Conservation (phyloP, 2,888 invertebrate genomes). For the Tenthredo mesomela region DNA sequence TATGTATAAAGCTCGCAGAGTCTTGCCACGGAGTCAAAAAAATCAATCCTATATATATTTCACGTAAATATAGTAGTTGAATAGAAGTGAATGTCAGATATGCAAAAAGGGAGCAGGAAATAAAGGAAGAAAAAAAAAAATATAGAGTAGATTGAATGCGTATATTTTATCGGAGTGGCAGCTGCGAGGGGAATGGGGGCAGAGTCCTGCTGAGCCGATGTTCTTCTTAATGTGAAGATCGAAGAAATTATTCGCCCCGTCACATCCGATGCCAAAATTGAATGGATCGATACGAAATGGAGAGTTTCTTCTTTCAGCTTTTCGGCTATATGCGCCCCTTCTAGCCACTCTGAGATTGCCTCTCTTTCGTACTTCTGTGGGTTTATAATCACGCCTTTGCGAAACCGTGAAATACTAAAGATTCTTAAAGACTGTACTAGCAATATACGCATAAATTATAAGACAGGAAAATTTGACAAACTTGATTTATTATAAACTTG, state of each 20-base stretch:
- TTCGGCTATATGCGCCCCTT: constrained; percentile 3
- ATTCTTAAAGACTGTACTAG: not conserved
- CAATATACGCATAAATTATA: not conserved
- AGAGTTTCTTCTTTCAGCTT: constrained; percentile 28
- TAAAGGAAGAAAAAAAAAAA: not conserved
- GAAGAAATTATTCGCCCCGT: constrained; percentile 39
- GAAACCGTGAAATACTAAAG: not conserved
- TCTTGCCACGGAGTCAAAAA: not conserved
- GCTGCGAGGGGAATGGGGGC: not conserved
- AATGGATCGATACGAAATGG: constrained; percentile 40
- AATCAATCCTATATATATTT: constrained; percentile 8
- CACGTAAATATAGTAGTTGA: not conserved
- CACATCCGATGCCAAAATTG: constrained; percentile 48
- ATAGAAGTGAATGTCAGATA: constrained; percentile 6
- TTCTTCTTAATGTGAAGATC: constrained; percentile 37
- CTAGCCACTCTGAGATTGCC: not conserved
- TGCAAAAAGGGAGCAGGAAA: not conserved
- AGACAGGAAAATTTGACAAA: too few species aligned
- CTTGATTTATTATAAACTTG: too few species aligned
- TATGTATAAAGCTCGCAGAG: not conserved
- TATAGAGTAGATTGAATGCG: not conserved
- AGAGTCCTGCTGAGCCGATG: not conserved
- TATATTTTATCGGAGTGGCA: not conserved
- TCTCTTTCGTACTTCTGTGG: not conserved
- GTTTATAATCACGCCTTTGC: not conserved